Evolutionary conservation across 2,113 vertebrate species (phyloP).

Genomic region (Gymnorhina tibicen): DNA sequence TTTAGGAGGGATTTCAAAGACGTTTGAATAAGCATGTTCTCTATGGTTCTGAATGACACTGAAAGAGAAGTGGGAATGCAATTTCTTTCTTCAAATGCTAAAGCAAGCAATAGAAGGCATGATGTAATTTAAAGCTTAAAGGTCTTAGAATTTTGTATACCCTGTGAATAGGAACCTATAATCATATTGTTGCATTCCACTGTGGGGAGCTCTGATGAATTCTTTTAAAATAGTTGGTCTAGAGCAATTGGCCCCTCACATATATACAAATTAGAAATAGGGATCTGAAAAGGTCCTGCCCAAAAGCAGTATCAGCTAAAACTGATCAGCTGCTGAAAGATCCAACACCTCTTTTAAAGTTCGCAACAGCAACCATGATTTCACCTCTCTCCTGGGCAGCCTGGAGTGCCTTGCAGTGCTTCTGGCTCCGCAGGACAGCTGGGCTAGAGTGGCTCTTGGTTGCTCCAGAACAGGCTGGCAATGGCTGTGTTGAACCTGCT

Average conservation of each 20-base stretch:
- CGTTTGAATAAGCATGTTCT: background rate
- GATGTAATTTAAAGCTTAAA: background rate
- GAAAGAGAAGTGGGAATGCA: rapidly evolving
- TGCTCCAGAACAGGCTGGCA: background rate
- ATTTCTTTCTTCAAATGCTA: background rate
- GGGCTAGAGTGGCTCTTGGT: background rate
- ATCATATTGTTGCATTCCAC: background rate
- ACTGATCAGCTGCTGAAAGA: background rate
- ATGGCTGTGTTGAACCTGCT: background rate
- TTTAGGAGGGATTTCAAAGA: background rate
- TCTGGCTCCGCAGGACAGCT: background rate
- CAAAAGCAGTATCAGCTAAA: background rate
- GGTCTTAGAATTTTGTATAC: background rate
- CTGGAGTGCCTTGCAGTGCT: background rate
- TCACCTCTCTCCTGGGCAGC: background rate
- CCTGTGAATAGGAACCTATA: background rate
- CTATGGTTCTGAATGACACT: background rate
- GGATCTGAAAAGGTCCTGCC: background rate
- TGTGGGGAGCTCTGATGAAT: no score
- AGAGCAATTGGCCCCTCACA: no score
- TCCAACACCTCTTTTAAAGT: background rate
- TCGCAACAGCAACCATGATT: background rate
- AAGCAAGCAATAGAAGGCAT: background rate
- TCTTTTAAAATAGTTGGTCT: no score
- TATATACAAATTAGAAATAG: background rate